A percentile compares a stretch with the other conserved stretches of the same genome.
Conservation (phyloP, 1,140 invertebrate genomes). For the Acyrthosiphon pisum region DNA sequence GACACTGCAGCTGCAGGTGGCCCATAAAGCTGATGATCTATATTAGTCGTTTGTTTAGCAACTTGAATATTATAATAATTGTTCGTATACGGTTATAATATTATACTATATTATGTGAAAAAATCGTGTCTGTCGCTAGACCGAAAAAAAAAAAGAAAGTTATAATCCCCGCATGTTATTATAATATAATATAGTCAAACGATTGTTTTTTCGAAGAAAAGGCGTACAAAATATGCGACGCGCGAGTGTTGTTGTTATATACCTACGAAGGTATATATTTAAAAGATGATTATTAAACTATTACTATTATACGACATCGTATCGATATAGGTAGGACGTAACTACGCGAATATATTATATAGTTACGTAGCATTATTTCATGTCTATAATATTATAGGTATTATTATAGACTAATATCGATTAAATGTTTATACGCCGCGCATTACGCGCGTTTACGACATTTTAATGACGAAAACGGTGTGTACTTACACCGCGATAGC, state of each 20-base stretch:
- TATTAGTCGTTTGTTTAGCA: not conserved
- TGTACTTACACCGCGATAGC: not conserved
- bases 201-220: not conserved
- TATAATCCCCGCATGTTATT: not conserved
- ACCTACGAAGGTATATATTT: not conserved
- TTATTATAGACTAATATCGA: not conserved
- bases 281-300: conserved; percentile 15
- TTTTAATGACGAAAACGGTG: not conserved
- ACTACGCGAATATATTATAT: too few species aligned
- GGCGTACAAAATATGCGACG: not conserved
- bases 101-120: not conserved
- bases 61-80: not conserved
- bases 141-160: not conserved
- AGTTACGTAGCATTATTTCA: too few species aligned
- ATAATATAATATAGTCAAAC: not conserved
- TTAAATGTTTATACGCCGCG: not conserved
- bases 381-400: too few species aligned
- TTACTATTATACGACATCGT: not conserved
- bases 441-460: not conserved
- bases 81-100: not conserved
- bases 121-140: not conserved
- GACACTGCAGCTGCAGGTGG: not conserved
- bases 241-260: too few species aligned
- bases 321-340: not conserved
- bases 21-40: not conserved